Base-by-base conservation (phyloP, 35 echinoderm and acorn worm species). In the Patiria miniata region DNA sequence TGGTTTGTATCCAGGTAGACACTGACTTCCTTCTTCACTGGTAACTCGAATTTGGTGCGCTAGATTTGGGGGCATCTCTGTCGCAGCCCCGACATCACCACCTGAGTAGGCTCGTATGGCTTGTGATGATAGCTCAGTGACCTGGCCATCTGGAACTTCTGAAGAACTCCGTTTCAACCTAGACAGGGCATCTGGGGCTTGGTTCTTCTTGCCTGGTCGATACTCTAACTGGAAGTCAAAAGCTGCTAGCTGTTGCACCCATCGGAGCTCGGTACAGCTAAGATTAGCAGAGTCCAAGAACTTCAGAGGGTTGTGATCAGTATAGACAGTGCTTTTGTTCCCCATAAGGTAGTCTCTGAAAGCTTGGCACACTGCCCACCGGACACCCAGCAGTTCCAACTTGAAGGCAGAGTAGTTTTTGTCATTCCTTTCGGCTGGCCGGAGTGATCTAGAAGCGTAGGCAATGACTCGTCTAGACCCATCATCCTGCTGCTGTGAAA, bases 241-340 rank as follows among this genome's bases (percentile, higher is more conserved):
- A n/a, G n/a, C n/a, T n/a, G n/a, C n/a, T n/a, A n/a, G n/a, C n/a
- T n/a, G n/a, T n/a, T n/a, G 81, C 37, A 42, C 82, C 94, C 94
- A 93, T 8, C 94, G 10, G 2, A 82, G 52, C 40, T 93, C 94
- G 17, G 77, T 52, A 0, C 81, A 90, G 36, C 94, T 90, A 8
- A 96, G 39, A n/a, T n/a, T 96, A 2, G 90, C 83, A 23, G 93
- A 52, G 16, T 86, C 69, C 5, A 96, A 22, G 39, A 92, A 83
- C 57, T 77, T 89, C 0, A 96, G 51, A 1, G 94, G 94, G 53
- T 96, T 96, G 55, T 96, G 88, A 60, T 96, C 90, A 5, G 86
- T 93, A 86, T 37, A 92, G 37, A 89, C 80, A 8, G n/a, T 23
- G n/a, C 60, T 19, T 23, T 21, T 68, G 30, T 68, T 68, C 16